Evolutionary conservation across 2,888 invertebrate species (phyloP).

Genomic region (Nowickia ferox): DNA sequence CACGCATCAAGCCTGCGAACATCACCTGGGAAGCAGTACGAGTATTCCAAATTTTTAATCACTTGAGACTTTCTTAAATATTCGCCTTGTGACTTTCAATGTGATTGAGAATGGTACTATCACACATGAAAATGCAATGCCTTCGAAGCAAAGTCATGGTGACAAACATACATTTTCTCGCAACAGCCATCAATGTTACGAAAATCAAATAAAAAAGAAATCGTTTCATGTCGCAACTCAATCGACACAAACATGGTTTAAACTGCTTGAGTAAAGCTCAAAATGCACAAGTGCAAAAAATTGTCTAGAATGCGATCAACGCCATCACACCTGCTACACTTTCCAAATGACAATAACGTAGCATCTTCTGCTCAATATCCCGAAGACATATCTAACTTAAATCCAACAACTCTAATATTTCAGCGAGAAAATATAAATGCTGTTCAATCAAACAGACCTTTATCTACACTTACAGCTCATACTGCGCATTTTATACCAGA

Average conservation of each 20-base stretch:
- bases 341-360: no score
- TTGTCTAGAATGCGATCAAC: background rate
- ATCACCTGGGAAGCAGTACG: background rate
- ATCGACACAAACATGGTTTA: background rate
- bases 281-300: background rate
- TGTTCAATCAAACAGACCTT: background rate
- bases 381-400: no score
- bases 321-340: background rate
- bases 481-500: background rate
- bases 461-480: background rate
- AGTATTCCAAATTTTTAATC: background rate
- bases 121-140: slow-evolving; percentile 5
- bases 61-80: background rate
- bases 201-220: slow-evolving; percentile 1
- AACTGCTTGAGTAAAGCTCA: background rate
- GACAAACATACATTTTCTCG: background rate
- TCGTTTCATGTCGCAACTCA: background rate
- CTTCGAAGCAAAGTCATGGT: background rate
- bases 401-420: no score
- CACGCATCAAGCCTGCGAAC: background rate
- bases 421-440: no score
- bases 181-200: no score
- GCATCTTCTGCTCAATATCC: no score
- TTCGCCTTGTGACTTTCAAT: no score
- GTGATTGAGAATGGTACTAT: slow-evolving; percentile 3